These are phyloP conservation scores for Chloroceryle amazona DNA, from an alignment of 2,797 vertebrate genomes.

Conservation along the genomic window DNA sequence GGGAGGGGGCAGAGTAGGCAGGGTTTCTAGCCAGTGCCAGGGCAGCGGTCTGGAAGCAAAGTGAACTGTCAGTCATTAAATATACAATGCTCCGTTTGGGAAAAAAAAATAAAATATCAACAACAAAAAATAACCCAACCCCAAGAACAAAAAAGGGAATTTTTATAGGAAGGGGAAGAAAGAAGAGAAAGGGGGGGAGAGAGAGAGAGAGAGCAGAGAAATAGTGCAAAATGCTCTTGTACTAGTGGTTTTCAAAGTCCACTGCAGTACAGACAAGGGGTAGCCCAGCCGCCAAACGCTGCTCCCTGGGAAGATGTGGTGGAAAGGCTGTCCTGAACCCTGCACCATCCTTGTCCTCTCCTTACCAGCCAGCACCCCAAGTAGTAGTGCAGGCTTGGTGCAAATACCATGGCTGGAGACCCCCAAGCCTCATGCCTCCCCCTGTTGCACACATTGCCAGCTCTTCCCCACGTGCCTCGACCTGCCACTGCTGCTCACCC, in stretches of 20 bases:
- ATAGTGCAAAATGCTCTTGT: slow-evolving; percentile 84
- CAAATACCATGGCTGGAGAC: background rate
- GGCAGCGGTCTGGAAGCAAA: slow-evolving; percentile 50
- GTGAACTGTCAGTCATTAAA: slow-evolving; percentile 44
- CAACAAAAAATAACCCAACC: background rate
- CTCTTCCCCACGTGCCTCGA: background rate
- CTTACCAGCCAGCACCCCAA: background rate
- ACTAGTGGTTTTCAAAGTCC: slow-evolving; percentile 84
- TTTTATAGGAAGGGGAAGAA: slow-evolving; percentile 39
- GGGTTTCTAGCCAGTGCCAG: slow-evolving; percentile 48
- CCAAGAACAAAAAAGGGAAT: background rate
- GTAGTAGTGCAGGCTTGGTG: accelerated
- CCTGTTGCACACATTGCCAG: background rate
- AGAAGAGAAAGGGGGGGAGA: slow-evolving; percentile 36
- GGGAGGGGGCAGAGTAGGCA: slow-evolving; percentile 12
- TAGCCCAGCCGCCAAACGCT: background rate
- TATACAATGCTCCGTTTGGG: slow-evolving; percentile 72
- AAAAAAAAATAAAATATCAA: background rate
- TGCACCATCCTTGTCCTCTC: slow-evolving; percentile 2
- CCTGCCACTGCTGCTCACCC: background rate
- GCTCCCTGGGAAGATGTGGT: background rate
- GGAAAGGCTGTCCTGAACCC: slow-evolving; percentile 25
- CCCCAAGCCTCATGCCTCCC: background rate
- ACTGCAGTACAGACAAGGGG: slow-evolving; percentile 70
- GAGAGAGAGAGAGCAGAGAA: slow-evolving; percentile 25